Evolutionary conservation across 2,797 vertebrate genomes (phyloP), one percentile per base, ranked within the genome.

Genomic region (Neosalanx taihuensis): DNA sequence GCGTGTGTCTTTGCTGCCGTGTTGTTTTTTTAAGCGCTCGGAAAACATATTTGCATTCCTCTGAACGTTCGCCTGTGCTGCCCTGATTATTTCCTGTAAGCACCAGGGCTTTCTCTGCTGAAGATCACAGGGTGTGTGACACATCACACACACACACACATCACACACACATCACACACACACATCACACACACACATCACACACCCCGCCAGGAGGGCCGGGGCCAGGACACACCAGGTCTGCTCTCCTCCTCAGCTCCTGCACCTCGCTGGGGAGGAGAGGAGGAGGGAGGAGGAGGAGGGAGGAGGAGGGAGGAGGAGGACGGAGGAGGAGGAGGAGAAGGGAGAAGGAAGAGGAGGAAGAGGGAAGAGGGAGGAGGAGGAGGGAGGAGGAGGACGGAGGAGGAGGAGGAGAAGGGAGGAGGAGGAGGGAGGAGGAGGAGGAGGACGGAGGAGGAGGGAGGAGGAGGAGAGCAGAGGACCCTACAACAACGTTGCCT

Each of bases 31-130:
- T 86, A 89, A 88, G 84, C 82, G 73, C 87, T 90, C 80, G 79
- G 82, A 89, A 41, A 41, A 88, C 89, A 90, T 89, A 92, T 93
- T 93, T 91, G 90, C 91, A 91, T 91, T 90, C 81, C 85, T 93
- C 88, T 90, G 89, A 92, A 91, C 85, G 75, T 79, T 83, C n/a
- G 86, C 82, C 88, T 89, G 87, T 75, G 83, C 87, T 85, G 88
- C 87, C 88, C 87, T 91, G 90, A 92, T 92, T 93, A 91, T 89
- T 92, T 92, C 86, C 87, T 88, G 81, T 88, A 84, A 82, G 87
- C 89, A 87, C 91, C 88, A 81, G 83, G 87, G 85, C 83, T 88
- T 89, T 90, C 83, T 89, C 84, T 86, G 66, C 30, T 84, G 81
- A 81, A 91, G 89, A 91, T 90, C 89, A 91, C 88, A 89, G 80